Evolutionary conservation across 2,888 invertebrate genomes (phyloP).

Genomic region (Rugalucina vietnamica): DNA sequence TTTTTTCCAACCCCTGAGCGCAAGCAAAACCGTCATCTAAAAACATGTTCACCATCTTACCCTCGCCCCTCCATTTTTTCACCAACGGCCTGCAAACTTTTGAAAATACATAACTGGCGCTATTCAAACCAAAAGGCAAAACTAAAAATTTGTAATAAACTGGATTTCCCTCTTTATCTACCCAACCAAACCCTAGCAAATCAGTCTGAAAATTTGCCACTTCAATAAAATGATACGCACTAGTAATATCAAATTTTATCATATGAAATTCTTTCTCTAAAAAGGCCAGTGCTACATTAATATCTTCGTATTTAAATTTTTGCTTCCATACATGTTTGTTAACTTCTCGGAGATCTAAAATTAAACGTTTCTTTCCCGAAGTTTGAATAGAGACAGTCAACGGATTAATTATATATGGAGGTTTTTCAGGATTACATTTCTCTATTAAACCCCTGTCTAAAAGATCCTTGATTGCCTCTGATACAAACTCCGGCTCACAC

Average conservation of each 20-base stretch:
- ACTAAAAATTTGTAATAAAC: constrained; percentile 28
- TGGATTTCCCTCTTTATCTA: neutral
- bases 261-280: constrained; percentile 13
- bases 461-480: constrained; percentile 26
- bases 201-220: constrained; percentile 25
- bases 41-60: constrained; percentile 29
- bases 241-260: constrained; percentile 38
- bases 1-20: neutral
- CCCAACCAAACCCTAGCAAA: constrained; percentile 28
- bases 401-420: neutral
- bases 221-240: constrained; percentile 52
- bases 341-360: constrained; percentile 13
- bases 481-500: constrained; percentile 14
- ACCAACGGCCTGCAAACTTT: constrained; percentile 41
- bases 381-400: constrained; percentile 7
- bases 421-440: neutral
- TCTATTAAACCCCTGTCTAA: constrained; percentile 31
- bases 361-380: constrained; percentile 29
- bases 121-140: constrained; percentile 33
- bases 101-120: constrained; percentile 26
- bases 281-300: constrained; percentile 27
- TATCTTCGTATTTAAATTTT: constrained; percentile 30
- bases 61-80: constrained; percentile 39
- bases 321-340: constrained; percentile 39
- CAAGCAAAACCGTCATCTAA: constrained; percentile 45